Base-by-base conservation (phyloP, 2,113 vertebrate genomes). In the Aptenodytes forsteri region DNA sequence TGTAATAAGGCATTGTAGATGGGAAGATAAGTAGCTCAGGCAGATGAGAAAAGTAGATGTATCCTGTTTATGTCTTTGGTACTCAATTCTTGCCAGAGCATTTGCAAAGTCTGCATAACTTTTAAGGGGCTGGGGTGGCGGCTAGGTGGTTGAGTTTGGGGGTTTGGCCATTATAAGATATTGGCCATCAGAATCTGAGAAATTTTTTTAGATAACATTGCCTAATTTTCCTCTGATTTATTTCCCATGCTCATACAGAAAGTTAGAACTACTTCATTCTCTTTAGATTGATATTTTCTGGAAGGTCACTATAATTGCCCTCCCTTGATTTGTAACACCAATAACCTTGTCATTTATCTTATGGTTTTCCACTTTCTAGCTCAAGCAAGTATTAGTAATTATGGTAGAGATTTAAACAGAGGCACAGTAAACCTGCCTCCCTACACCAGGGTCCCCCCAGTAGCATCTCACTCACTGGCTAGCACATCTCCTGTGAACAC, bases 401-500 rank as follows among this genome's bases (percentile, higher is more conserved):
- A 65, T 23, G 34, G 42, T 2, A 73, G 47, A 66, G 16, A 46
- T 73, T 77, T 87, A 55, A 64, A 55, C 3, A 36, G 4, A 27
- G 20, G 11, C 4, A 1, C 30, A 58, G 12, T 21, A 49, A 50
- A 55, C 30, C 21, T 14, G 7, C 10, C 16, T 76, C 14, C 14
- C 21, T 10, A 0, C 0, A 1, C 29, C 26, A 16, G 27, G 17
- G 10, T 32, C 11, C 0, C 1, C 8, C 16, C 65, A 59, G 29
- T 19, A 86, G 18, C 34, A 65, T 9, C 29, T 65, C 5, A 0
- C 22, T 76, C 17, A 2, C n/a, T 26, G 20, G 17, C 1, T 7
- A 32, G 13, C 29, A 25, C 49, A 30, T 19, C 23, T 69, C n/a
- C 62, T 8, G 1, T 18, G 16, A 47, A 36, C 0, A 4, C 0